These are phyloP conservation scores for Colossoma macropomum DNA, from an alignment of 2,113 vertebrate species.

Conservation along the genomic window DNA sequence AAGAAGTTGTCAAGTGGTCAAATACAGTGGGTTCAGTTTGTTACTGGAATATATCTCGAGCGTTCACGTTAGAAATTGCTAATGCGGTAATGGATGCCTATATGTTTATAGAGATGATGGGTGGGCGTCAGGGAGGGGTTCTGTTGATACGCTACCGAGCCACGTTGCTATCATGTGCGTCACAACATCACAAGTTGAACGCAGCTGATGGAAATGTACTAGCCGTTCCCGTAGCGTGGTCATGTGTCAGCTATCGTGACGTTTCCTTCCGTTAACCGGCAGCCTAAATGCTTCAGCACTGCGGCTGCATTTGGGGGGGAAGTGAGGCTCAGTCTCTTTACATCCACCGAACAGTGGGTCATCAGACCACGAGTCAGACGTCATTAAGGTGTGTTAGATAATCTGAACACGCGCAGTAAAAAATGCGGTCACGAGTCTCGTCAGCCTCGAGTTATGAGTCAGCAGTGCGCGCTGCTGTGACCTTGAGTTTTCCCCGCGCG, in stretches of 20 bases:
- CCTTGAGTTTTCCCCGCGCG: constrained; percentile 48
- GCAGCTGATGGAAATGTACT: constrained; percentile 19
- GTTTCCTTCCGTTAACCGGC: neutral
- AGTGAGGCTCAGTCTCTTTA: neutral
- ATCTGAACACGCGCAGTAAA: neutral
- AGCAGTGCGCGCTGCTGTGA: constrained; percentile 74
- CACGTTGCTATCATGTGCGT: neutral
- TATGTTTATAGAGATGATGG: neutral
- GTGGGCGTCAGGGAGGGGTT: neutral
- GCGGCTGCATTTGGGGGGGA: neutral
- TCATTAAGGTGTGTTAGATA: neutral
- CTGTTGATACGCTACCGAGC: neutral
- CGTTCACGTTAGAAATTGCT: neutral
- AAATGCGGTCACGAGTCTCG: constrained; percentile 65
- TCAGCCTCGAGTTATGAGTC: constrained; percentile 80
- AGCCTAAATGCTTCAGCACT: neutral
- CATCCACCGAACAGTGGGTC: neutral
- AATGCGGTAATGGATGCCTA: neutral
- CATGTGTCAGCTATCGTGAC: neutral
- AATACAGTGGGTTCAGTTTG: neutral
- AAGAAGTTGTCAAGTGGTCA: neutral
- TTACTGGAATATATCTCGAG: neutral
- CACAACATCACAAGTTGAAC: neutral
- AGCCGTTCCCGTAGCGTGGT: neutral
- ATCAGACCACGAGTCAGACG: neutral